These are phyloP conservation scores for Condylostylus longicornis DNA, from an alignment of 1,140 invertebrate species.

Conservation along the genomic window DNA sequence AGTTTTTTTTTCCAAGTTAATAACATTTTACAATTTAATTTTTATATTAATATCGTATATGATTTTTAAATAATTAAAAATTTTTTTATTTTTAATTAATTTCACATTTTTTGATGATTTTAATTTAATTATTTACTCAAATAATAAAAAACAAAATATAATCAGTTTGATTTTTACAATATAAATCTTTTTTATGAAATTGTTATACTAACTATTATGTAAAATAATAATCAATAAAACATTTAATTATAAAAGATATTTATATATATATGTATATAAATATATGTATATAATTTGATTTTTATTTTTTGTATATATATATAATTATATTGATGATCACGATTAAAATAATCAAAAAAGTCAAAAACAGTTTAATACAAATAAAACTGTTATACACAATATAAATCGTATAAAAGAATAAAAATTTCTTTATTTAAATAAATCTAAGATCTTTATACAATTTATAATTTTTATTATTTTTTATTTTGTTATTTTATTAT, in stretches of 20 bases:
- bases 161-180: not conserved
- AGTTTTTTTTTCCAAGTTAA: no score
- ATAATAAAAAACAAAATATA: not conserved
- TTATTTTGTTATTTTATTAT: not conserved
- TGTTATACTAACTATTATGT: no score
- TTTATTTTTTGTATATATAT: not conserved
- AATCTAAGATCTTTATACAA: no score
- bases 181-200: no score
- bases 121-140: not conserved
- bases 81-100: no score
- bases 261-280: not conserved
- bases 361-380: not conserved
- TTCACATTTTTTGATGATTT: not conserved
- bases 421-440: not conserved
- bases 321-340: not conserved
- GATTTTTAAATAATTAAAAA: no score
- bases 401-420: not conserved
- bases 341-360: not conserved
- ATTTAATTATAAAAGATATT: no score
- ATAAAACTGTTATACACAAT: not conserved
- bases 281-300: not conserved
- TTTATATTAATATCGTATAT: no score
- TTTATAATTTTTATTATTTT: not conserved
- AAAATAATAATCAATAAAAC: no score
- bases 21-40: no score